Base-by-base conservation (phyloP, 2,113 vertebrate species). In the Sinocyclocheilus anophthalmus region DNA sequence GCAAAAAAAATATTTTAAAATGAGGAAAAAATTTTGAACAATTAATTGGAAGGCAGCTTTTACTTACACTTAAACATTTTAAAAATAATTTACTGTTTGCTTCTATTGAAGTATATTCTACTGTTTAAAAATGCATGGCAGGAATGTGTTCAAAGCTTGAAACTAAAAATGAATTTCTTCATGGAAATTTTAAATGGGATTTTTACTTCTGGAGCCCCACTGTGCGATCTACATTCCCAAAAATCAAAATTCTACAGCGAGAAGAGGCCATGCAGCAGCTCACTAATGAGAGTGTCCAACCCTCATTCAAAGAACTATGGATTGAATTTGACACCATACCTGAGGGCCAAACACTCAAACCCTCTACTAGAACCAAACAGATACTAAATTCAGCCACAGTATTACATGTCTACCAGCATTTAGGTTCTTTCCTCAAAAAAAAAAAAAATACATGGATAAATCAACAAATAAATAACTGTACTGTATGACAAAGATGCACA, bases 301-400 rank as follows among this genome's bases (percentile, higher is more conserved):
- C 26, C 16, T 77, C 4, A 77, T 55, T 37, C 76, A 57, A 77
- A 77, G 50, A 9, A 30, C 24, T 26, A 33, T 10, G 16, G 7
- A 55, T 18, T 55, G 48, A 77, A 55, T 30, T 26, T 77, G 76
- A 77, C 24, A 55, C 76, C 45, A 77, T 16, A 77, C 76, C 76
- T 12, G 8, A 77, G 76, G 76, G 76, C 24, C 50, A 30, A 16
- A 77, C 50, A 33, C 11, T 18, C 42, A 50, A 77, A 26, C 26
- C 13, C 65, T 69, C 65, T 55, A 57, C 50, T 20, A 37, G 5
- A 77, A 33, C 50, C 26, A 33, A 55, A 55, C 26, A 77, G 33
- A 76, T 16, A 50, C n/a, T 76, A 50, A 1, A 76, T 76, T 14
- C 73, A 76, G 24, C 14, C 45, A 53, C n/a, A 76, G 50, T 22